These are phyloP conservation scores for Drosophila mojavensis DNA, from an alignment of 1,140 invertebrate species.

Conservation along the genomic window DNA sequence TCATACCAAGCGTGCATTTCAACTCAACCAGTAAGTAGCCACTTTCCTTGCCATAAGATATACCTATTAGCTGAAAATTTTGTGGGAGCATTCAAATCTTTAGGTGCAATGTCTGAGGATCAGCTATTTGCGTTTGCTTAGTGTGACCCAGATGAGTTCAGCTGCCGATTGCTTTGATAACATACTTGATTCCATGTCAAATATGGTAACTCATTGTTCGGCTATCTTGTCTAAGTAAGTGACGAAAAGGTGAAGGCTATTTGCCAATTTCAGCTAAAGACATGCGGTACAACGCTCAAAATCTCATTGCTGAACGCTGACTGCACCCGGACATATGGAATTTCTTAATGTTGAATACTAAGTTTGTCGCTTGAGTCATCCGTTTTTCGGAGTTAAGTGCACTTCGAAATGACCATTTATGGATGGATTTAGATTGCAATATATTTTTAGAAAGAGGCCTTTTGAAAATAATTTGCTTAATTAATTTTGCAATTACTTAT, in stretches of 20 bases:
- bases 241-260: constrained; percentile 52
- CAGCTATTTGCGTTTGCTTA: not conserved
- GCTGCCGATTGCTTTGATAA: constrained; percentile 11
- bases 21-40: not conserved
- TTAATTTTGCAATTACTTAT: not conserved
- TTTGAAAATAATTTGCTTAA: no score
- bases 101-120: not conserved
- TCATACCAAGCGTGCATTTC: not conserved
- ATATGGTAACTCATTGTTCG: constrained; percentile 24
- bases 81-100: constrained; percentile 2
- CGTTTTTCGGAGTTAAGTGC: not conserved
- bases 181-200: constrained; percentile 51
- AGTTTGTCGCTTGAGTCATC: constrained; percentile 30
- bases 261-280: not conserved
- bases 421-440: not conserved
- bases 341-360: not conserved
- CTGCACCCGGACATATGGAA: not conserved
- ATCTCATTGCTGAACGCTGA: not conserved
- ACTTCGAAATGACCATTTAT: not conserved
- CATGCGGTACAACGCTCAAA: not conserved
- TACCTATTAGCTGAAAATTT: constrained; percentile 1
- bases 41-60: constrained; percentile 18
- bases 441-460: not conserved
- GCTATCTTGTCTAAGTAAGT: constrained; percentile 1
- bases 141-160: constrained; percentile 30